These are phyloP conservation scores for Batillaria attramentaria DNA, from an alignment of 1,140 invertebrate genomes.

Conservation along the genomic window DNA sequence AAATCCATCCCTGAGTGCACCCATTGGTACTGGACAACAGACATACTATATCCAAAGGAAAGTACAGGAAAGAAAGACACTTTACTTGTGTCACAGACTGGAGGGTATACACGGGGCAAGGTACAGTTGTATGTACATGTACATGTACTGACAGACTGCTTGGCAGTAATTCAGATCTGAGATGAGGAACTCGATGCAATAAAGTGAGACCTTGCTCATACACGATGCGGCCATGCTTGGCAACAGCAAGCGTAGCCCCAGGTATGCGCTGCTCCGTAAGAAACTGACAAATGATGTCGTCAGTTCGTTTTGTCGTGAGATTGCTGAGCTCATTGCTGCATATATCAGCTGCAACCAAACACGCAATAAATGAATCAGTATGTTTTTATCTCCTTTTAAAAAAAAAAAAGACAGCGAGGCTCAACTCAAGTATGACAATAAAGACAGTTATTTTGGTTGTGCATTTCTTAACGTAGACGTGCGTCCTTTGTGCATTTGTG, in stretches of 20 bases:
- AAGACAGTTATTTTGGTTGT: not conserved
- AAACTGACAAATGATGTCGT: constrained; percentile 50
- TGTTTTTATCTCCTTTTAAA: too few species aligned
- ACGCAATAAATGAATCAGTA: too few species aligned
- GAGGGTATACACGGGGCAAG: too few species aligned
- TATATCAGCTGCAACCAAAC: constrained; percentile 18
- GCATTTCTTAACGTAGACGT: not conserved
- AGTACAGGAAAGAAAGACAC: too few species aligned
- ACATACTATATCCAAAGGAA: too few species aligned
- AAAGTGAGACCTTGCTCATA: constrained; percentile 59
- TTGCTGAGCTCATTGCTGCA: not conserved
- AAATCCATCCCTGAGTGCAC: too few species aligned
- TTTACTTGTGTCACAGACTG: too few species aligned
- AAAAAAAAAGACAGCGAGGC: not conserved
- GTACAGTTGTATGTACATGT: too few species aligned
- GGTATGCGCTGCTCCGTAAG: constrained; percentile 53
- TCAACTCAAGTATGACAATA: not conserved
- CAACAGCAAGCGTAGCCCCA: constrained; percentile 50
- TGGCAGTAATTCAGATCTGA: too few species aligned
- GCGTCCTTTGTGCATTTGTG: not conserved
- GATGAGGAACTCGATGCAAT: too few species aligned
- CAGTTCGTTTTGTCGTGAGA: constrained; percentile 6
- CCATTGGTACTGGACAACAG: too few species aligned
- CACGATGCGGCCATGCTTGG: constrained; percentile 45
- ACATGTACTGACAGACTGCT: too few species aligned